Evolutionary conservation across 2,113 vertebrate species (phyloP), one percentile per base, ranked within the genome.

Genomic region (Rhagologus leucostigma): DNA sequence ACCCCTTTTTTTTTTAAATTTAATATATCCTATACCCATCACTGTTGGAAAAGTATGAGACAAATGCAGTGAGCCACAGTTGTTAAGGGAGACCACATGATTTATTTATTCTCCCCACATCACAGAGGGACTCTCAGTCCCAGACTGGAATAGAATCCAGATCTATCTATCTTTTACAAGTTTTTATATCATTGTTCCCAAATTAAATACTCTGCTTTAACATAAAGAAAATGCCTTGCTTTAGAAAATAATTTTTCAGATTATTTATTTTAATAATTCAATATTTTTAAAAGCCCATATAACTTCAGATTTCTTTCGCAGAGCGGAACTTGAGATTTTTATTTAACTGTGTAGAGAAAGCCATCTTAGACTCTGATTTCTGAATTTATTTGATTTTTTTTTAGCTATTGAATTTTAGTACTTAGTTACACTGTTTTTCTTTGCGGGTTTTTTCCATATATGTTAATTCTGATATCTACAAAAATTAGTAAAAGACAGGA

Each of bases 31-130:
- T 68, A 35, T 75, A 29, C 6, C 29, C 19, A 46, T 87, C 81
- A 82, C 37, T 60, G 29, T 39, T 84, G 57, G 49, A 91, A 89
- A 87, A 70, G 13, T 52, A 75, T 67, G 71, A 63, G 30, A 69
- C 19, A 74, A 93, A 77, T 63, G 20, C 42, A 46, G 41, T 1
- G 32, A 82, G 60, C n/a, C 47, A 55, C 30, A 74, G 53, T 46
- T 94, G 26, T 89, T 76, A 91, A 82, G 57, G 30, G 37, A 91
- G 8, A 73, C 8, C 44, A 23, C 4, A 30, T 32, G 55, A 77
- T 83, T 87, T 91, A 90, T 85, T 91, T 88, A 68, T 90, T 83
- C 59, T 84, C 5, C 13, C 17, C 35, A 73, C 27, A 73, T 73
- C n/a, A 57, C 32, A 87, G 24, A 50, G 10, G 13, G 47, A 74